These are phyloP conservation scores for Acrobasis suavella DNA, from an alignment of 2,888 invertebrate genomes.

Conservation along the genomic window DNA sequence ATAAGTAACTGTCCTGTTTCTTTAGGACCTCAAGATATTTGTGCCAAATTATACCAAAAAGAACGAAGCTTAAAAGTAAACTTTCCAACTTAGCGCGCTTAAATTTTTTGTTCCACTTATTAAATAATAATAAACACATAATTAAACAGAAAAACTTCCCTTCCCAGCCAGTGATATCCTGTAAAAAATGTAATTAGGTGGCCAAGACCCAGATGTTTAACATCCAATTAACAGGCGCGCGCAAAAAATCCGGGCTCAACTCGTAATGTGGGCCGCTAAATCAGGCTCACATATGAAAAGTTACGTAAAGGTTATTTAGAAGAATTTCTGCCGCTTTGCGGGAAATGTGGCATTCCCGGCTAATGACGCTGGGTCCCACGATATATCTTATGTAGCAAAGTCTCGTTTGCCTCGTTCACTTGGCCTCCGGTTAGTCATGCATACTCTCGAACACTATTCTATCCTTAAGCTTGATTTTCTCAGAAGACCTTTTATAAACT, in stretches of 20 bases:
- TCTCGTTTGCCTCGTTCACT: background rate
- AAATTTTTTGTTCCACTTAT: too few species aligned
- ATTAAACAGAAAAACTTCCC: background rate
- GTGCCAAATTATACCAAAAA: too few species aligned
- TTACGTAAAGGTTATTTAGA: constrained; percentile 63
- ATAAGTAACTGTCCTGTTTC: too few species aligned
- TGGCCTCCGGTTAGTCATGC: background rate
- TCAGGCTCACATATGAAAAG: constrained; percentile 66
- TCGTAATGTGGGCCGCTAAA: constrained; percentile 54
- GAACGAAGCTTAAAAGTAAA: too few species aligned
- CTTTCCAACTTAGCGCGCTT: too few species aligned
- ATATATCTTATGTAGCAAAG: constrained; percentile 63
- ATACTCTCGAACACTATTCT: too few species aligned
- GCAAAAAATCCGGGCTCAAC: constrained; percentile 44
- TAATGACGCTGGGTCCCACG: constrained; percentile 72
- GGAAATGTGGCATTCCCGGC: constrained; percentile 61
- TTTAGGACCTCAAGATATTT: too few species aligned
- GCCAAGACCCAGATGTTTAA: constrained; percentile 31
- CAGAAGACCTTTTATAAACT: too few species aligned
- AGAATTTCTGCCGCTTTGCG: constrained; percentile 55
- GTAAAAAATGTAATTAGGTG: constrained; percentile 25
- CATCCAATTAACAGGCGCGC: constrained; percentile 39
- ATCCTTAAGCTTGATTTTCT: too few species aligned
- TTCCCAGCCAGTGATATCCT: background rate
- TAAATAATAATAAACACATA: background rate